A percentile compares a stretch with the other conserved stretches of the same genome.
Evolutionary conservation across 1,140 invertebrate species (phyloP).

Genomic region (Proctacanthus coquilletti): DNA sequence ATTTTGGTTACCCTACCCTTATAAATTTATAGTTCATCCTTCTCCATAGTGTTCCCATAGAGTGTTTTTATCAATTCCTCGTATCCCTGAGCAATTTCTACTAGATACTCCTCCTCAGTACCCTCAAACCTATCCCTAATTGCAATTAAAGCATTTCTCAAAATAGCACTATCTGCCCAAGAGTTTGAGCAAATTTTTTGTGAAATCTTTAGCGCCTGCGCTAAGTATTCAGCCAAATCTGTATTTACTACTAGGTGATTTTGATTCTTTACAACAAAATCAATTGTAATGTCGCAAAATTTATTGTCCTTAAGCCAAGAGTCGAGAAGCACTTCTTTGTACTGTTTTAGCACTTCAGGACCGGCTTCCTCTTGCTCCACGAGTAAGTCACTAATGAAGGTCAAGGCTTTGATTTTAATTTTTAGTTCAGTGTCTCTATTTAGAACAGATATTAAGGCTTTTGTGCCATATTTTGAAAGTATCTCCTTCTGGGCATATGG

Average conservation of each 20-base stretch:
- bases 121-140: slow-evolving; percentile 16
- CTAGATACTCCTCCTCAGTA: slow-evolving; percentile 18
- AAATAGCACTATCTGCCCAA: slow-evolving; percentile 15
- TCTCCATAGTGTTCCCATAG: too few relatives aligned
- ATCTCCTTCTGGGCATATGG: slow-evolving; percentile 18
- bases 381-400: slow-evolving; percentile 21
- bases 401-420: slow-evolving; percentile 20
- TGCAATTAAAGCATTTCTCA: slow-evolving; percentile 16
- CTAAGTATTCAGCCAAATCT: slow-evolving; percentile 19
- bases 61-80: too few relatives aligned
- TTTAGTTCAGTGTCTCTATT: slow-evolving; percentile 15
- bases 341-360: slow-evolving; percentile 14
- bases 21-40: too few relatives aligned
- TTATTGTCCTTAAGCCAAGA: slow-evolving; percentile 16
- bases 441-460: slow-evolving; percentile 17
- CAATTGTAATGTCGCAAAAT: slow-evolving; percentile 14
- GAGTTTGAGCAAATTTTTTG: slow-evolving; percentile 11
- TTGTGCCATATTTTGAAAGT: slow-evolving; percentile 19
- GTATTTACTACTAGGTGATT: slow-evolving; percentile 17
- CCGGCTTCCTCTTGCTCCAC: slow-evolving; percentile 12
- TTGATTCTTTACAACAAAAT: slow-evolving; percentile 12
- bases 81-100: slow-evolving; percentile 20
- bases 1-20: too few relatives aligned
- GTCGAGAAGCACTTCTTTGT: slow-evolving; percentile 17
- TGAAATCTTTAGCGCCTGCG: slow-evolving; percentile 13